Evolutionary conservation across 2,113 vertebrate species (phyloP), one percentile per base, ranked within the genome.

Genomic region (Equus quagga): DNA sequence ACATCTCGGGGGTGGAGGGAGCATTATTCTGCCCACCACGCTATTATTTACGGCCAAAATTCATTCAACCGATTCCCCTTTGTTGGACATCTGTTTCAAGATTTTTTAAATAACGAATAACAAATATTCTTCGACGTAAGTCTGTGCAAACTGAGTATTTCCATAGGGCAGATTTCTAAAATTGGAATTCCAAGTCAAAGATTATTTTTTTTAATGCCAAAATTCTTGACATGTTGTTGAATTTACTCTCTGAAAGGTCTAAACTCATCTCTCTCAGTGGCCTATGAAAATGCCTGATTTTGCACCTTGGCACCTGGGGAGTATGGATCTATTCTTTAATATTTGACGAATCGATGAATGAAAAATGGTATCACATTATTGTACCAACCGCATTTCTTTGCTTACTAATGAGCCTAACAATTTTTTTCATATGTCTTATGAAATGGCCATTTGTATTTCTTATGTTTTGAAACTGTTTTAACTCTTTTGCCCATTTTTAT

Each of bases 141-240:
- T 64, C 67, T 94, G n/a, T 81, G 33, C 72, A 96, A 94, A 94
- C n/a, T 70, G n/a, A 85, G 26, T 51, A 64, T 95, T 92, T 94
- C 97, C 56, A 90, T 44, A 76, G 73, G 72, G 41, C 15, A 97
- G 93, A 64, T 95, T 91, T 97, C 96, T 96, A 89, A 96, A 96
- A 91, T 87, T 96, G 75, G 56, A 89, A 98, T 95, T 97, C 26
- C 72, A 95, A 89, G 78, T 92, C 69, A 65, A 97, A 49, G 19
- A 0, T 36, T 91, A 14, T 69, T 94, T 87, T 78, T 44, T 44
- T 44, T 41, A 96, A 64, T 95, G 79, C 60, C 86, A 91, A 91
- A 64, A 5, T 8, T 83, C 67, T 93, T 95, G 86, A 96, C 56
- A 82, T 46, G 24, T 81, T 93, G 60, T 62, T 93, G 54, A 89